Base-by-base conservation (phyloP, 2,888 invertebrate genomes). In the Anorthoa munda region DNA sequence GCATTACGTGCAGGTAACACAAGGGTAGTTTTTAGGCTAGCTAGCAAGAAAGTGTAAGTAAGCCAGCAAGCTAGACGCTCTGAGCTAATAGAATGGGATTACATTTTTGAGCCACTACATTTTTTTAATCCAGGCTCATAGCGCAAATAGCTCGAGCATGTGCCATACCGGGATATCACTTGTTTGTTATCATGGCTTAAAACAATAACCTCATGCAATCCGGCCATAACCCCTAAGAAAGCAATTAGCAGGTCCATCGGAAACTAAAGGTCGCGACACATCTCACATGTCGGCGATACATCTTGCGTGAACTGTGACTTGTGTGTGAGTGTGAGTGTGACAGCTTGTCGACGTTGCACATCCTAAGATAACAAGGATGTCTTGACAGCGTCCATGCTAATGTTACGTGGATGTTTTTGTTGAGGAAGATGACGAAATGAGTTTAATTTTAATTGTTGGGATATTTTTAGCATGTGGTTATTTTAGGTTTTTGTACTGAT, bases 341-440 rank as follows among this genome's bases (percentile, higher is more conserved):
- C 85, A 84, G 75, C 75, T 71, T 85, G 86, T 87, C 79, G 87
- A 85, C 85, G 83, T 71, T 68, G 70, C 68, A 70, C 80, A 50
- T 82, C 86, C 86, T 86, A 82, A 80, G 64, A 85, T 31, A 90
- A 90, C 89, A 90, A 21, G 79, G 87, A 81, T 79, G 86, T 73
- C 76, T 45, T 53, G 77, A 79, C 75, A 77, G 66, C 58, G 48
- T 67, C 23, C 58, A 53, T 11, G 56, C 55, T 67, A 67, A 82
- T 64, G 71, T 61, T 58, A 31, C 17, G n/a, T 13, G 21, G n/a
- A 12, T 3, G 59, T 56, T 58, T 70, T 50, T 81, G 61, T 64
- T 65, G 17, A 48, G 15, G n/a, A 55, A 26, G 7, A 50, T 61
- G 26, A 4, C 15, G 26, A 53, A 5, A 77, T 39, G 1, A 15